phyloP scores from a whole-genome alignment of 2,888 invertebrate species.

The Lamellibrachia satsuma region DNA sequence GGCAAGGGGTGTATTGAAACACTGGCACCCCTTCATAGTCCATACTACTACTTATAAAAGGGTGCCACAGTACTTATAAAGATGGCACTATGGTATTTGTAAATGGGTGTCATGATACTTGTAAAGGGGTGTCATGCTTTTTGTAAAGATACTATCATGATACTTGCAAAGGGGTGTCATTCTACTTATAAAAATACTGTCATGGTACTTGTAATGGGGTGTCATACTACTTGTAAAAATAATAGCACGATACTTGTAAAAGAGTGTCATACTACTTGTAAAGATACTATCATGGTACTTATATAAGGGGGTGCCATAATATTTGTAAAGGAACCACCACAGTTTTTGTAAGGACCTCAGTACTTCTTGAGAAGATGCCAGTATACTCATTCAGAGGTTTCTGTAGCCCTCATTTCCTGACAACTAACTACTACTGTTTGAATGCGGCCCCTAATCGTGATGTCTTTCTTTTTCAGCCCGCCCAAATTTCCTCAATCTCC shows the following conservation, averaged over 20 bases:
- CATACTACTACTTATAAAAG: neutral
- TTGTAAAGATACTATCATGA: neutral
- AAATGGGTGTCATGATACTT: neutral
- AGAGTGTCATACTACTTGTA: neutral
- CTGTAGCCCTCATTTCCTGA: no score
- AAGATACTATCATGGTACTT: neutral
- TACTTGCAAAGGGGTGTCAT: neutral
- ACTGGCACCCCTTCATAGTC: no score
- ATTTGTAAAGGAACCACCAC: no score
- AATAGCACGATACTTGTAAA: neutral
- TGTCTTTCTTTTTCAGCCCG: slow-evolving; percentile 77
- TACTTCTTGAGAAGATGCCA: no score
- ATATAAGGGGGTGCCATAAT: no score
- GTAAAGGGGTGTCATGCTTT: neutral
- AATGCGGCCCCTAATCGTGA: neutral
- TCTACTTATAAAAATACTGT: neutral
- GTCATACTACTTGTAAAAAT: neutral
- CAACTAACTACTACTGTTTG: neutral
- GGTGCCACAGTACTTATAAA: neutral
- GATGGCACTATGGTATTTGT: neutral
- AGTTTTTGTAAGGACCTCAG: no score
- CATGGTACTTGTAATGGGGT: neutral
- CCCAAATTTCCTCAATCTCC: slow-evolving; percentile 96
- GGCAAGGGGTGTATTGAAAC: no score
- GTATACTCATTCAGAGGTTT: no score